Conservation (phyloP, 2,113 vertebrate species). For the Pedetes capensis region DNA sequence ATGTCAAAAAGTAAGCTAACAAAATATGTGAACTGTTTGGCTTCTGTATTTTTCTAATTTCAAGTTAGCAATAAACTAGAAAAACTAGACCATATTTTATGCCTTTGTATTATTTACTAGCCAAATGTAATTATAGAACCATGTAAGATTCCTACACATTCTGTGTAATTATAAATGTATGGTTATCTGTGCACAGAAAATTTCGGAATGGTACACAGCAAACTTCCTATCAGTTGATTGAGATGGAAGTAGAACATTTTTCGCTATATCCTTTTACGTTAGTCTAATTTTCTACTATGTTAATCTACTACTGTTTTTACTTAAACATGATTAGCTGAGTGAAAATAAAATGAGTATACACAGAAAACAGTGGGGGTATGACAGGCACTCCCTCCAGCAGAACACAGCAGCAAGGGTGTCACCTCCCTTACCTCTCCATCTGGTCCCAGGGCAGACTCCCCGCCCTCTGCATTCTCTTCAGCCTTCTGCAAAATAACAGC, state of each 20-base stretch:
- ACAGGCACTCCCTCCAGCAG: not conserved
- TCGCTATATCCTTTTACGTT: slow-evolving; percentile 14
- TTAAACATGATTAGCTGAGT: not conserved
- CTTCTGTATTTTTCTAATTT: slow-evolving; percentile 8
- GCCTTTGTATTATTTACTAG: not conserved
- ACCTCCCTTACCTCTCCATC: slow-evolving; percentile 93
- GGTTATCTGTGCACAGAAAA: not conserved
- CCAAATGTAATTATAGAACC: slow-evolving; percentile 1
- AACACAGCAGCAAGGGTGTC: not conserved
- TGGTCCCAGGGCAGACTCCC: slow-evolving; percentile 91
- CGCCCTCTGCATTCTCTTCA: slow-evolving; percentile 92
- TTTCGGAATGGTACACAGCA: slow-evolving; percentile 1
- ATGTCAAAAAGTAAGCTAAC: not conserved
- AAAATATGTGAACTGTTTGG: not conserved
- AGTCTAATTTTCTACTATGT: not conserved
- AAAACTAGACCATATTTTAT: slow-evolving; percentile 1
- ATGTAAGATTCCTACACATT: not conserved
- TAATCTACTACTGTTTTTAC: not conserved
- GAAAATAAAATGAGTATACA: not conserved
- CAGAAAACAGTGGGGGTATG: not conserved
- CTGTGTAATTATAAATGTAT: not conserved
- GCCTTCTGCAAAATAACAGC: slow-evolving; percentile 87
- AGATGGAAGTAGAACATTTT: slow-evolving; percentile 20
- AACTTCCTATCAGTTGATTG: slow-evolving; percentile 2
- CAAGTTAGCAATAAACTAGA: slow-evolving; percentile 11